phyloP scores from a whole-genome alignment of 2,113 vertebrate species.

The Gallinago undulata region DNA sequence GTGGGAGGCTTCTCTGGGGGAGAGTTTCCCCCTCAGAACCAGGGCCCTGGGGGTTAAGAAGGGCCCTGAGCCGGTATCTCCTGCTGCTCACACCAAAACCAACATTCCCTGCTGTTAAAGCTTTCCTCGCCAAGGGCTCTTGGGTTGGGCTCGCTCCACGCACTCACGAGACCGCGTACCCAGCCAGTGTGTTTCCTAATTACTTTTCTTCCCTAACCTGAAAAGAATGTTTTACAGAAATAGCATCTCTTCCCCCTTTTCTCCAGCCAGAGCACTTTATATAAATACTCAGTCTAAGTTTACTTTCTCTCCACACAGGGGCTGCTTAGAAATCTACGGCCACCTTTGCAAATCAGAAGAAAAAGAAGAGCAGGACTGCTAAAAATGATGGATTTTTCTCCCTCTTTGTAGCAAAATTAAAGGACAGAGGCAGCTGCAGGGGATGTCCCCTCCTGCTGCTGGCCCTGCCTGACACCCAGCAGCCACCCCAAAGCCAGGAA shows the following conservation, averaged over 20 bases:
- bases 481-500: neutral
- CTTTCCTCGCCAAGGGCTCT: neutral
- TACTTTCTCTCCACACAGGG: constrained; percentile 60
- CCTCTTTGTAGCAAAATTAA: neutral
- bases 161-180: rapidly evolving
- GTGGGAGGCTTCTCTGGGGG: rapidly evolving
- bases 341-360: constrained; percentile 71
- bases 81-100: neutral
- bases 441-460: neutral
- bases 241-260: rapidly evolving
- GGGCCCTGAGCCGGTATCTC: neutral
- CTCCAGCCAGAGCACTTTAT: neutral
- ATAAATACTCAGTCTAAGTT: neutral
- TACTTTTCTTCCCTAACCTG: neutral
- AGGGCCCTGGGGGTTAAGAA: rapidly evolving
- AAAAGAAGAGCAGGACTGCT: constrained; percentile 50
- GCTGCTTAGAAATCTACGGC: constrained; percentile 77
- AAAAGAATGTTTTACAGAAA: neutral
- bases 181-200: neutral
- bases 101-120: neutral
- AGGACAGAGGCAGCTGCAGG: neutral
- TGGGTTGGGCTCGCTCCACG: neutral
- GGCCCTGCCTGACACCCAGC: neutral
- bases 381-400: neutral
- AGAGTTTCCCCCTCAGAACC: neutral